A percentile compares a stretch with the other conserved stretches of the same genome.
These are phyloP conservation scores for Eretmochelys imbricata DNA, from an alignment of 2,113 vertebrate species.

Conservation along the genomic window DNA sequence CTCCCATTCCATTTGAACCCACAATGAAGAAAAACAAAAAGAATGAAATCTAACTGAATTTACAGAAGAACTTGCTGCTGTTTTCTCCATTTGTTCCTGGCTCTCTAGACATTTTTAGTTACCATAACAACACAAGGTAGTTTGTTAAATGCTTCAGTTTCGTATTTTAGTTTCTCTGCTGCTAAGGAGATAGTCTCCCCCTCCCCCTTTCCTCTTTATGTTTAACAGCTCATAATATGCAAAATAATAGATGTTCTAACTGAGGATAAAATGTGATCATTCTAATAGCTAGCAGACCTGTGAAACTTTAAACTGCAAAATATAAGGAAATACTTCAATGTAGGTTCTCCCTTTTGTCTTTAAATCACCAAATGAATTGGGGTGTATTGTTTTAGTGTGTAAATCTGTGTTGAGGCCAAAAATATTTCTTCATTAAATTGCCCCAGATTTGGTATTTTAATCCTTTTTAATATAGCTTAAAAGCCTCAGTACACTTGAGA, in stretches of 20 bases:
- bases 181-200: neutral
- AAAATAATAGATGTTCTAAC: neutral
- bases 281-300: slow-evolving; percentile 13
- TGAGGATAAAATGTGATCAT: neutral
- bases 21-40: neutral
- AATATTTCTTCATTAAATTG: neutral
- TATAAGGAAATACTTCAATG: neutral
- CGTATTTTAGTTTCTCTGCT: neutral
- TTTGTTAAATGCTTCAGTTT: slow-evolving; percentile 2
- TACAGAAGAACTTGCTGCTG: neutral
- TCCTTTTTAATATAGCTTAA: neutral
- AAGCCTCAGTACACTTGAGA: neutral
- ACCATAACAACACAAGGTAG: slow-evolving; percentile 49
- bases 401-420: neutral
- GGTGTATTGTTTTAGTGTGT: neutral
- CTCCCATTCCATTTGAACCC: neutral
- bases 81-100: neutral
- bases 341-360: neutral
- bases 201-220: neutral
- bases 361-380: neutral
- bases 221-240: slow-evolving; percentile 4
- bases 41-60: neutral
- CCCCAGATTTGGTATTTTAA: neutral
- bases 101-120: slow-evolving; percentile 53
- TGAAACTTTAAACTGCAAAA: slow-evolving; percentile 1